Base-by-base conservation (phyloP, 1,140 invertebrate genomes). In the Sycophila sp. region DNA sequence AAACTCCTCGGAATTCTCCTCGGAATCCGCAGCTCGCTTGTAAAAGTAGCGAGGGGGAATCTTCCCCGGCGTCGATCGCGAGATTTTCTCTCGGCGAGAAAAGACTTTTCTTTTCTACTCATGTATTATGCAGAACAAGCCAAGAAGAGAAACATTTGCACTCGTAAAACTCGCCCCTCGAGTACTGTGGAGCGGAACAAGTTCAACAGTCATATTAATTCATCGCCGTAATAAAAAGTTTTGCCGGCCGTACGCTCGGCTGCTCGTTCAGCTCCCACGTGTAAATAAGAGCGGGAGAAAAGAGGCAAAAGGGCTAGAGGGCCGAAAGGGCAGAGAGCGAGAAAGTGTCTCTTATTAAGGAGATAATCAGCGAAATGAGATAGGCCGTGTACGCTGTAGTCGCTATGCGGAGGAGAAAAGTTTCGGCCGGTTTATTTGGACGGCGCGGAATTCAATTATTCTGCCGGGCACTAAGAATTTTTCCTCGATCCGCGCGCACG, bases 41-140 rank as follows among this genome's bases (percentile, higher is more conserved):
- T n/a, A n/a, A n/a, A n/a, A n/a, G n/a, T n/a, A n/a, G n/a, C n/a
- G 30, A 22, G 53, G 8, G 26, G n/a, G n/a, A 19, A 19, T 22
- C 6, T 45, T 42, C 24, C 7, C n/a, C 51, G 51, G 19, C 40
- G 51, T 55, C 51, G 51, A 55, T 30, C 15, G 11, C 24, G 51
- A 62, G 58, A 45, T 45, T 62, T 45, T 62, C 58, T 17, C 22
- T 13, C 28, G n/a, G 28, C 19, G 7, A 26, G 26, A 47, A 22
- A 7, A 26, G 58, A 45, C 40, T 45, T 62, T 62, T 32, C 40
- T 42, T 45, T 22, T 60, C 34, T 15, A 13, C 58, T 62, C 58
- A 45, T 62, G 58, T 45, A 62, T 62, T 62, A 62, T 62, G 58
- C 58, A 62, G 40, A 62, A 62, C 58, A 36, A 36, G 58, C 32